Evolutionary conservation across 2,888 invertebrate genomes (phyloP), one percentile per base, ranked within the genome.

Genomic region (Dicycla oo): DNA sequence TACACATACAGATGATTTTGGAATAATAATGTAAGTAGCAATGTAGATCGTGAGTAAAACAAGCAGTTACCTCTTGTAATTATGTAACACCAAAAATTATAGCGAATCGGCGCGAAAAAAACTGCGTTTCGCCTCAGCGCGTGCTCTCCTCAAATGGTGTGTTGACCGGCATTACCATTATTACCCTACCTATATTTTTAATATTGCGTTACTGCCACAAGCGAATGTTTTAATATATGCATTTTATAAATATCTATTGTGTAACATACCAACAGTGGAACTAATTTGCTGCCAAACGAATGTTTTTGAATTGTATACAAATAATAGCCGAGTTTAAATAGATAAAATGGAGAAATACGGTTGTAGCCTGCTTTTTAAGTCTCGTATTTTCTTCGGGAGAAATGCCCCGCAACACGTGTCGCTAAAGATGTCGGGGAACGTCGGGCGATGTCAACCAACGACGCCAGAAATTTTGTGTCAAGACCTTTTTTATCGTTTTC

Each of bases 161-260:
- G 43, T 45, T 45, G 34, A 34, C 34, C 4, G 30, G 30, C 30
- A 30, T 30, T 3, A 2, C 30, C 30, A 30, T 30, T 30, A 2
- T 30, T 3, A 30, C 4, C 30, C 45, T 70, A 8, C 10, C n/a
- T 54, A 8, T 45, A 61, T 45, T 54, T 23, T 54, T 23, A 68
- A 30, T 40, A n/a, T 47, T 40, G 23, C 7, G 26, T 53, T 20
- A 40, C 61, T 71, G 61, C 30, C 30, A 43, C n/a, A 47, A 40
- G 23, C n/a, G 45, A 71, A 53, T 69, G 15, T 47, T 47, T 30
- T 40, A 20, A 30, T 40, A 40, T 23, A 47, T 47, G 72, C 47
- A 72, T 72, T 68, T 72, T 54, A 40, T 23, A 40, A 45, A 26
- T 43, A 20, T 0, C 2, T 23, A n/a, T 34, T 70, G 5, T 20